Percentiles rank a stretch among this genome's conserved stretches.
Evolutionary conservation across 2,888 invertebrate genomes (phyloP).

Genomic region (Smittia sp.): DNA sequence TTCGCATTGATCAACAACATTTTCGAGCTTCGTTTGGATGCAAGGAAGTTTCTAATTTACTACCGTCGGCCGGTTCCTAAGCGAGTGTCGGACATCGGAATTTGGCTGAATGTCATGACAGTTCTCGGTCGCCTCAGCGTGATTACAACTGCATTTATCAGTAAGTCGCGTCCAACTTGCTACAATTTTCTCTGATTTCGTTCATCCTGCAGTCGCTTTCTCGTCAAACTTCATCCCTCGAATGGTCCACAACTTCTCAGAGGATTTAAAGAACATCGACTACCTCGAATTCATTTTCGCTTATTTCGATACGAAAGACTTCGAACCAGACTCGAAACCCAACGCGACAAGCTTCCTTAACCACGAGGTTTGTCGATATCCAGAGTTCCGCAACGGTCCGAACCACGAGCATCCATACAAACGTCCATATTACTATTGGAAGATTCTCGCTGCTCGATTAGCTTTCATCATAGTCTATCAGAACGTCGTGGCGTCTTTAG

Average conservation of each 20-base stretch:
- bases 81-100: constrained; percentile 72
- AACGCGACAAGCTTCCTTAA: constrained; percentile 47
- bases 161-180: constrained; percentile 20
- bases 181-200: neutral
- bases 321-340: constrained; percentile 50
- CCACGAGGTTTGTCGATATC: constrained; percentile 60
- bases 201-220: constrained; percentile 61
- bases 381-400: constrained; percentile 66
- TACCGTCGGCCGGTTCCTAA: constrained; percentile 71
- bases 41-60: constrained; percentile 74
- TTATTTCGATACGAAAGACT: constrained; percentile 64
- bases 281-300: constrained; percentile 70
- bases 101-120: constrained; percentile 74
- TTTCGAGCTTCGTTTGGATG: constrained; percentile 79
- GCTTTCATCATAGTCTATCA: constrained; percentile 75
- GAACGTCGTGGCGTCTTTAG: constrained; percentile 71
- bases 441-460: constrained; percentile 67
- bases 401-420: constrained; percentile 57
- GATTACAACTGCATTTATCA: constrained; percentile 33
- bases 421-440: constrained; percentile 69
- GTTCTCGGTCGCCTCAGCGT: constrained; percentile 64
- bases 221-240: constrained; percentile 81
- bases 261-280: constrained; percentile 16
- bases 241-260: constrained; percentile 59
- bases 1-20: constrained; percentile 80